Conservation (phyloP, 2,797 vertebrate species). For the Gadopsis marmoratus region DNA sequence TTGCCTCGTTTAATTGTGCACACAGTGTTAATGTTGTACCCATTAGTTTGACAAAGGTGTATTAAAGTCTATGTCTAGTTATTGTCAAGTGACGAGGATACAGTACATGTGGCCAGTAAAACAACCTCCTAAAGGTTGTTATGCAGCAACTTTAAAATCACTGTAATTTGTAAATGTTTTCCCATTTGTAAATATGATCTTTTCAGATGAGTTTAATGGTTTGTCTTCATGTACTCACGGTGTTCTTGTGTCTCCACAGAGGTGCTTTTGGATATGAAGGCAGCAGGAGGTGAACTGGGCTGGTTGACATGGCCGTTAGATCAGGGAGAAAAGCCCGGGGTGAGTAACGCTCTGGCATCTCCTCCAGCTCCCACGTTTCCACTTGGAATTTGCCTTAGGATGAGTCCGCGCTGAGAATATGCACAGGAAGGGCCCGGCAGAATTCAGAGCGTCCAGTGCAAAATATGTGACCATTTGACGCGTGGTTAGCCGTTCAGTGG, state of each 20-base stretch:
- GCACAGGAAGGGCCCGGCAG: constrained; percentile 29
- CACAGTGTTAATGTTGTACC: background rate
- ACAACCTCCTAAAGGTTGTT: background rate
- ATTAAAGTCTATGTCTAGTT: no score
- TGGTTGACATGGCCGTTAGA: constrained; percentile 91
- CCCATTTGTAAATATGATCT: background rate
- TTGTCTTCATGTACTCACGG: constrained; percentile 3
- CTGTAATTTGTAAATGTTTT: background rate
- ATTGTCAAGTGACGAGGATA: no score
- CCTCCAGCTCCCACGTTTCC: constrained; percentile 52
- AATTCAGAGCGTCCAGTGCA: constrained; percentile 27
- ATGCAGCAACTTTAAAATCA: background rate
- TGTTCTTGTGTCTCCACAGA: constrained; percentile 83
- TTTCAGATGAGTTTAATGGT: background rate
- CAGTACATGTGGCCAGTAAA: background rate
- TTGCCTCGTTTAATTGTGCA: background rate
- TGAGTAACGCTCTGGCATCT: constrained; percentile 79
- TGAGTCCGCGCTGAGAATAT: constrained; percentile 36
- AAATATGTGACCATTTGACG: constrained; percentile 59
- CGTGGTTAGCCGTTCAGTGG: constrained; percentile 40
- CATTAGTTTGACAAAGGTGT: background rate
- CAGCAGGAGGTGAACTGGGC: constrained; percentile 92
- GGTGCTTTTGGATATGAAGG: constrained; percentile 93
- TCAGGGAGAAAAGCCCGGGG: constrained; percentile 87
- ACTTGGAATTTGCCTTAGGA: constrained; percentile 63